These are phyloP conservation scores for Austrofundulus limnaeus DNA, from an alignment of 2,113 vertebrate species.

Conservation along the genomic window DNA sequence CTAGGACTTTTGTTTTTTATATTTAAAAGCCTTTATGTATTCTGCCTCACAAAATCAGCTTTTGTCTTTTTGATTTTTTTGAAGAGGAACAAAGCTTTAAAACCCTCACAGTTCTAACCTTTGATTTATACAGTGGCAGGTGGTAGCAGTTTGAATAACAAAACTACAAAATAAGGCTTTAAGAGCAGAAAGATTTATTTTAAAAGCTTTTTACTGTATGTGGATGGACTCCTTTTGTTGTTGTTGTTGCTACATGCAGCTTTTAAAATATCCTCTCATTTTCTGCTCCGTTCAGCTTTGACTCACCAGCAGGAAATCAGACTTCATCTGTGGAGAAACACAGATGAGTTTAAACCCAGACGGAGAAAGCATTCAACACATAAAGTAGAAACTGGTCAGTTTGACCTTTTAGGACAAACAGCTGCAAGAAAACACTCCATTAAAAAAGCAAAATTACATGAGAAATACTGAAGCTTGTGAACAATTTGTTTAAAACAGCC, in stretches of 20 bases:
- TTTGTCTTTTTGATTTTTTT: no score
- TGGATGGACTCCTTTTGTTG: no score
- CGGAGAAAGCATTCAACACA: neutral
- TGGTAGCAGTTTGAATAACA: no score
- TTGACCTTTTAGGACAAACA: constrained; percentile 2
- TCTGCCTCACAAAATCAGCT: no score
- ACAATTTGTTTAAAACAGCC: neutral
- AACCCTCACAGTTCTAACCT: no score
- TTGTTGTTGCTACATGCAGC: neutral
- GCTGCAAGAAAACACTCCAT: neutral
- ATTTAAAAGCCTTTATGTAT: no score
- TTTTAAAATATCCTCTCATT: neutral
- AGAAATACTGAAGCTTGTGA: neutral
- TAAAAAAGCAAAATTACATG: neutral
- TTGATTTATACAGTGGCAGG: no score
- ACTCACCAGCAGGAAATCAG: constrained; percentile 18
- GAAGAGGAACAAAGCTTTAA: no score
- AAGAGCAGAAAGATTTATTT: no score
- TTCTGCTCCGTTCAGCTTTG: neutral
- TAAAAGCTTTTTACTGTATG: no score
- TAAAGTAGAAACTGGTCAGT: constrained; percentile 10
- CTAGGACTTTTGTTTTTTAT: no score
- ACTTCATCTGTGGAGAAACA: neutral
- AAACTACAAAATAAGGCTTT: no score
- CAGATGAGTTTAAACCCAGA: neutral